Evolutionary conservation across 2,888 invertebrate genomes (phyloP), one percentile per base, ranked within the genome.

Genomic region (Oxystoma pomonae): DNA sequence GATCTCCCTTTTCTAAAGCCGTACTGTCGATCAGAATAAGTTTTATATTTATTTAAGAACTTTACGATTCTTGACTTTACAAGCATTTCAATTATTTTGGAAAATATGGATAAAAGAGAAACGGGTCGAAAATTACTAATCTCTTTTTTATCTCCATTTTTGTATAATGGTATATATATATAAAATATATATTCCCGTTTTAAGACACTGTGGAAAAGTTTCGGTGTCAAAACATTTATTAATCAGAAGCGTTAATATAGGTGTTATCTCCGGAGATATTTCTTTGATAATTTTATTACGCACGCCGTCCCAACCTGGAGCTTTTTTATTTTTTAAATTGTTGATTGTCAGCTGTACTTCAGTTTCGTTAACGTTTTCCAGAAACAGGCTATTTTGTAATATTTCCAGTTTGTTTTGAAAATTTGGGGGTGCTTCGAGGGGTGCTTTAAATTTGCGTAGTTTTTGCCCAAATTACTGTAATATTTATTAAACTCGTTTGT

Each of bases 1-100:
- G 61, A 61, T 49, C 17, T 60, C 17, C 58, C 61, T 7, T 2
- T 20, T 20, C 60, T n/a, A 61, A 62, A 62, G 7, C 62, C 62
- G 60, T 20, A 61, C 17, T 61, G 61, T 7, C 16, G 18, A 16
- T 16, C n/a, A 3, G 61, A 16, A 12, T 20, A 60, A 9, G 21
- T 16, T n/a, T 16, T 59, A n/a, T 20, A 16, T 61, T 18, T 59
- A 21, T 60, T 16, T 5, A 59, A 22, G n/a, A 61, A 61, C 2
- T 21, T 35, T 21, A 20, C 17, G 12, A 62, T 20, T 16, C 60
- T 49, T 3, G 17, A 12, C 17, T 62, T 60, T 16, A 60, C 5
- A 16, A 61, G 3, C 5, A 3, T n/a, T 58, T 59, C 57, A 7
- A 58, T 17, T 16, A 61, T 59, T 61, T 61, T 58, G 18, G 21